Conservation (phyloP, 2,888 invertebrate species). For the Drosophila limbata region DNA sequence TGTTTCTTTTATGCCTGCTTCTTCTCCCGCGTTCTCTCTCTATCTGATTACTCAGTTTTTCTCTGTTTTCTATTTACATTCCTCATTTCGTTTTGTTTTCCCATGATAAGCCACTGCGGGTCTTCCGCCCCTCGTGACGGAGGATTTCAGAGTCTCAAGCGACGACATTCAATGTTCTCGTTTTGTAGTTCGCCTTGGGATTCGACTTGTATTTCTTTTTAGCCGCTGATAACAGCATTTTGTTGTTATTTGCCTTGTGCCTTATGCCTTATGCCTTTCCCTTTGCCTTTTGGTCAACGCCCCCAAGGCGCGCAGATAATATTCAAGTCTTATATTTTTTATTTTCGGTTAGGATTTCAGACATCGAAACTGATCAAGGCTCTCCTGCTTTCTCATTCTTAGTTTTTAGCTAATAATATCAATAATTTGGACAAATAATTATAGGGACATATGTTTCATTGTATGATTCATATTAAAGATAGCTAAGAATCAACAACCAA, state of each 20-base stretch:
- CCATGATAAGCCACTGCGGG: slow-evolving; percentile 73
- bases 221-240: slow-evolving; percentile 47
- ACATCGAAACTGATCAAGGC: slow-evolving; percentile 33
- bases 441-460: slow-evolving; percentile 17
- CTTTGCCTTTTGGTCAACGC: slow-evolving; percentile 64
- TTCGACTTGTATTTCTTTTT: slow-evolving; percentile 24
- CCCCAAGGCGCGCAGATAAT: slow-evolving; percentile 40
- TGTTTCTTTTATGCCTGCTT: slow-evolving; percentile 7
- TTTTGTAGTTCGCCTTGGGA: slow-evolving; percentile 3
- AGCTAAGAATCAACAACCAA: slow-evolving; percentile 21
- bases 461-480: slow-evolving; percentile 40
- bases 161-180: too few relatives aligned
- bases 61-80: slow-evolving; percentile 41
- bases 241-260: slow-evolving; percentile 39
- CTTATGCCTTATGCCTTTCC: background rate
- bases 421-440: slow-evolving; percentile 39
- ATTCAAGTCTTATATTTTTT: background rate
- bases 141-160: slow-evolving; percentile 59
- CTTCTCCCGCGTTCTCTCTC: background rate
- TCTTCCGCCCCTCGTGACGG: slow-evolving; percentile 60
- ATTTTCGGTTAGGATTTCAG: background rate
- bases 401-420: slow-evolving; percentile 25
- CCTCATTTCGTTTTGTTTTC: slow-evolving; percentile 18
- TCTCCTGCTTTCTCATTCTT: background rate
- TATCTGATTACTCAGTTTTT: slow-evolving; percentile 35